These are phyloP conservation scores for Leptodirus hochenwartii DNA, from an alignment of 2,888 invertebrate genomes.

Conservation along the genomic window DNA sequence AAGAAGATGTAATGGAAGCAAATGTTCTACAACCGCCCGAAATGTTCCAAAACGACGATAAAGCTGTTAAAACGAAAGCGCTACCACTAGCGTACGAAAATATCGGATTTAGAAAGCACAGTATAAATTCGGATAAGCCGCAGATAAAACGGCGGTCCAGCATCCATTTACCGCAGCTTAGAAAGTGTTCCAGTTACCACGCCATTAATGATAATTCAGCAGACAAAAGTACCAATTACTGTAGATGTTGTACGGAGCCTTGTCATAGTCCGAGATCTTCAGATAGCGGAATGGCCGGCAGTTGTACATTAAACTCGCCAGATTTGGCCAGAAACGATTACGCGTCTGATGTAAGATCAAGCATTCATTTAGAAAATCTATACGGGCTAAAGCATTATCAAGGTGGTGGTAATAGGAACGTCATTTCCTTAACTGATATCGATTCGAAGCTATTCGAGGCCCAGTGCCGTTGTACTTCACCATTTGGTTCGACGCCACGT, in stretches of 20 bases:
- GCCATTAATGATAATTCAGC: constrained; percentile 6
- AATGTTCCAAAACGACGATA: constrained; percentile 33
- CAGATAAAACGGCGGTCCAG: constrained; percentile 25
- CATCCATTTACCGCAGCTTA: constrained; percentile 21
- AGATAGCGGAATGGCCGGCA: constrained; percentile 73
- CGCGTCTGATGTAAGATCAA: constrained; percentile 16
- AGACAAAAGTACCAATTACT: constrained; percentile 4
- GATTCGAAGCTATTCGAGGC: constrained; percentile 18
- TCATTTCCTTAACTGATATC: constrained; percentile 35
- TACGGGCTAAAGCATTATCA: constrained; percentile 17
- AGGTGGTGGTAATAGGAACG: constrained; percentile 16
- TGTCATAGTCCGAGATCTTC: constrained; percentile 48
- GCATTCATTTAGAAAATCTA: constrained; percentile 17
- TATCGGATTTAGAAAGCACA: constrained; percentile 30
- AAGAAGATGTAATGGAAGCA: constrained; percentile 7
- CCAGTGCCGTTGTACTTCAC: constrained; percentile 51
- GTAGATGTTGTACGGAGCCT: constrained; percentile 9
- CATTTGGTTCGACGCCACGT: constrained; percentile 52
- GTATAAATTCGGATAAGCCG: constrained; percentile 41
- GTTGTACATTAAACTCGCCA: constrained; percentile 55
- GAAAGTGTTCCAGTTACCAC: constrained; percentile 6
- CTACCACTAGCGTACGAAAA: constrained; percentile 17
- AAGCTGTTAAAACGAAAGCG: constrained; percentile 5
- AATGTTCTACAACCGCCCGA: constrained; percentile 34
- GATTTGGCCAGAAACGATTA: constrained; percentile 30